Evolutionary conservation across 2,888 invertebrate genomes (phyloP).

Genomic region (Choreutis nemorana): DNA sequence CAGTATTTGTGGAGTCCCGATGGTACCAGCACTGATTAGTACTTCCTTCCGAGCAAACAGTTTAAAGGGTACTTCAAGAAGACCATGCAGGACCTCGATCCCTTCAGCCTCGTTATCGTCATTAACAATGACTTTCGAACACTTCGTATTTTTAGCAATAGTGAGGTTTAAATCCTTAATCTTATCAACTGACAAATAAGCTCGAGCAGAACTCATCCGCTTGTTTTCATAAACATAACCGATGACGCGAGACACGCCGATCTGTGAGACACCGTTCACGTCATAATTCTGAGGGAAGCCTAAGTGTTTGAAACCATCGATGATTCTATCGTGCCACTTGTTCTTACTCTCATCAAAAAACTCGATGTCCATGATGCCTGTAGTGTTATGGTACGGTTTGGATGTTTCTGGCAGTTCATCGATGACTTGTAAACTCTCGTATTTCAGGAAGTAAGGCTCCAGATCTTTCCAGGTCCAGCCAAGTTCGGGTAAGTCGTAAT

Average conservation of each 20-base stretch:
- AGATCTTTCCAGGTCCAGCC: slow-evolving; percentile 38
- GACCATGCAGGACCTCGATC: slow-evolving; percentile 18
- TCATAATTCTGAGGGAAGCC: slow-evolving; percentile 30
- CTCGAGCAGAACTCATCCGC: slow-evolving; percentile 34
- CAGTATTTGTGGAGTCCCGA: slow-evolving; percentile 35
- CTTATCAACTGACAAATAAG: slow-evolving; percentile 22
- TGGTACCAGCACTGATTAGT: slow-evolving; percentile 33
- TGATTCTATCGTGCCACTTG: slow-evolving; percentile 28
- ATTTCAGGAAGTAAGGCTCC: slow-evolving; percentile 32
- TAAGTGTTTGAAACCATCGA: slow-evolving; percentile 20
- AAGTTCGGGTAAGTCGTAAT: slow-evolving; percentile 26
- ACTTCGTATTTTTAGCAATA: slow-evolving; percentile 25
- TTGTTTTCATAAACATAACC: slow-evolving; percentile 29
- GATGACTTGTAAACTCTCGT: slow-evolving; percentile 28
- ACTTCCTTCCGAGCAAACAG: slow-evolving; percentile 30
- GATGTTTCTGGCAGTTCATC: slow-evolving; percentile 26
- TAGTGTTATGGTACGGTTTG: slow-evolving; percentile 29
- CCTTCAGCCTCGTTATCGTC: slow-evolving; percentile 22
- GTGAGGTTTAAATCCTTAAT: slow-evolving; percentile 21
- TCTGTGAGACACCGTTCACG: slow-evolving; percentile 30
- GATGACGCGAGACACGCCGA: slow-evolving; percentile 26
- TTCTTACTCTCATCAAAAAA: slow-evolving; percentile 26
- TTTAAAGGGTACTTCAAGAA: neutral
- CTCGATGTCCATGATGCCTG: slow-evolving; percentile 25
- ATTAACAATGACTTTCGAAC: slow-evolving; percentile 29